Base-by-base conservation (phyloP, 2,797 vertebrate species). In the Rallus crepitans region DNA sequence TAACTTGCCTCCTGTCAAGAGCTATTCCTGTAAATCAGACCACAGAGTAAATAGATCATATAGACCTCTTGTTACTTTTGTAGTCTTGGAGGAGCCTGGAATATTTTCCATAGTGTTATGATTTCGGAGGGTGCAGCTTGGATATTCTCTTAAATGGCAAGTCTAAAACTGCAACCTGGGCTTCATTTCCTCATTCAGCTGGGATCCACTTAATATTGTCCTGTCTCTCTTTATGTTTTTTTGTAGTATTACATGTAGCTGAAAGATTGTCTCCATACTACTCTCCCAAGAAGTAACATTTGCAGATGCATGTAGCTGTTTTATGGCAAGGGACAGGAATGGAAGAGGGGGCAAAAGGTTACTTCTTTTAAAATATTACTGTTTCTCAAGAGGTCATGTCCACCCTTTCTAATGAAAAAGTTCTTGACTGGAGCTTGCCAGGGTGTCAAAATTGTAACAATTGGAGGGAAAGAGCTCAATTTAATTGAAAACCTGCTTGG, bases 11-110 rank as follows among this genome's bases (percentile, higher is more conserved):
- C 48, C 77, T 84, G 75, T 89, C 64, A 95, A 80, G 78, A 90
- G 60, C 84, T 91, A 56, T 76, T 93, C 89, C 87, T 79, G 59
- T 70, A 92, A 91, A 90, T 87, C 73, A 76, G 87, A 89, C 82
- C 76, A 92, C 82, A 87, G 63, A 68, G 69, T 88, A 96, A 97
- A 93, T 79, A 92, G 69, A 90, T 88, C 66, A 19, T 77, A 59
- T 88, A 81, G 78, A 55, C 42, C 60, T 82, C 76, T 68, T 89
- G 87, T 73, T 95, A 19, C 53, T 93, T 93, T 39, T 48, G 20
- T 82, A 83, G 64, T 69, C 71, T 73, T 94, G 81, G 85, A 85
- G 64, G 48, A 94, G 40, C 40, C 60, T 80, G 86, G 50, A 87
- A 77, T 89, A 56, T 86, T 86, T 95, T 91, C 69, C 72, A 33